Base-by-base conservation (phyloP, 2,888 invertebrate species). In the Hirtodrosophila trivittata region DNA sequence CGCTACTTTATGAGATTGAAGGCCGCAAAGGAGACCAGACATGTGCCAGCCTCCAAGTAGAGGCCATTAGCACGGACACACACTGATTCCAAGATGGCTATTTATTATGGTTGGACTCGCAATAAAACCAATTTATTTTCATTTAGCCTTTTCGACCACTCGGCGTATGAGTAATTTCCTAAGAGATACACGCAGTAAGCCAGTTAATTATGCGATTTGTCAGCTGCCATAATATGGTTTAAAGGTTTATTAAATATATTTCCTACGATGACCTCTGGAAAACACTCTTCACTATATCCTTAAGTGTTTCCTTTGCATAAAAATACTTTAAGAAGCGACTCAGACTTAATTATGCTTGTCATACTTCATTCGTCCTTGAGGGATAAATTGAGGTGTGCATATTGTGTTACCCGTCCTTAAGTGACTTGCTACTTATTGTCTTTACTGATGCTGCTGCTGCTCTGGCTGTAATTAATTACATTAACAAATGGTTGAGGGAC, bases 121-220 rank as follows among this genome's bases (percentile, higher is more conserved):
- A 42, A 70, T 71, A 62, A 42, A 62, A 54, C 42, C 54, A 70
- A 85, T 81, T 66, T 68, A 78, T 85, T 82, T 82, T 73, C 78
- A 78, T 81, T 85, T 75, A 63, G 66, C 18, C 46, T 35, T 58
- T 37, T 54, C 18, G 52, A 32, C 35, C 59, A 74, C 62, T 52
- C 32, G 58, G 25, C 57, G 57, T 57, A 62, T 71, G 63, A 72
- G 55, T 39, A 41, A 71, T 70, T 60, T 62, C 32, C 46, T 62
- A 26, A 46, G 63, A 43, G 66, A 58, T 59, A 42, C 71, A 49
- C 37, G 54, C 56, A 80, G 57, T 82, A 73, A 75, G 60, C 76
- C 68, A 58, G 80, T 74, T 82, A 78, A 81, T 82, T 71, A 71
- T 60, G 43, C 62, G 41, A 78, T 81, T 85, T 76, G 74, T 85